phyloP scores from a whole-genome alignment of 2,113 vertebrate species.

The Saccopteryx leptura region DNA sequence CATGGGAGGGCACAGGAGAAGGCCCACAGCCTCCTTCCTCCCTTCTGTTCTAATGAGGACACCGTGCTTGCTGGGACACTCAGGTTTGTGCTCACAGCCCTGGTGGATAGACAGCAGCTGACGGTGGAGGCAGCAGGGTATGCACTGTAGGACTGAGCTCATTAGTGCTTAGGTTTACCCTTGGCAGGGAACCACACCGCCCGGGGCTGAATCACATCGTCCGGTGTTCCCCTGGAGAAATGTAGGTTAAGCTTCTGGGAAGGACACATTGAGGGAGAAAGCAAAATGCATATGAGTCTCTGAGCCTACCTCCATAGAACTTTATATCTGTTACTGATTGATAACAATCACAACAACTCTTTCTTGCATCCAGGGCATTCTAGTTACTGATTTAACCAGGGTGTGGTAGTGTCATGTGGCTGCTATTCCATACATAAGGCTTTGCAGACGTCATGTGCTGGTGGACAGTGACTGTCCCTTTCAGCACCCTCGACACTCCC shows the following conservation, averaged over 20 bases:
- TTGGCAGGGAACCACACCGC: background rate
- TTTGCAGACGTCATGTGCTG: background rate
- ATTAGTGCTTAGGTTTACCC: background rate
- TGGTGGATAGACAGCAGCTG: background rate
- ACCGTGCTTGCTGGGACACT: no score
- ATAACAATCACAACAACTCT: background rate
- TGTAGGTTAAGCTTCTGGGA: background rate
- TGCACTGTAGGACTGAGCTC: background rate
- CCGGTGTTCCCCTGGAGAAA: background rate
- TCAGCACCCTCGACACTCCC: background rate
- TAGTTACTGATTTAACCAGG: conserved; percentile 53
- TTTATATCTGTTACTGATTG: background rate
- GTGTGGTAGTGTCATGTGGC: background rate
- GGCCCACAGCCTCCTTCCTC: background rate
- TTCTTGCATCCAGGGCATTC: background rate
- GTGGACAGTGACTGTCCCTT: background rate
- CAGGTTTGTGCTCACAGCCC: background rate
- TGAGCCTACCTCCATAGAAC: background rate
- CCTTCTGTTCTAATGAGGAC: background rate
- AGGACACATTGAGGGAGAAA: background rate
- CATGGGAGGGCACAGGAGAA: background rate
- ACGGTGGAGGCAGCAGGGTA: background rate
- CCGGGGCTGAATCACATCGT: background rate
- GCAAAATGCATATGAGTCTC: no score
- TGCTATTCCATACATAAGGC: background rate